Evolutionary conservation across 2,888 invertebrate species (phyloP).

Genomic region (Cheilosia pagana): DNA sequence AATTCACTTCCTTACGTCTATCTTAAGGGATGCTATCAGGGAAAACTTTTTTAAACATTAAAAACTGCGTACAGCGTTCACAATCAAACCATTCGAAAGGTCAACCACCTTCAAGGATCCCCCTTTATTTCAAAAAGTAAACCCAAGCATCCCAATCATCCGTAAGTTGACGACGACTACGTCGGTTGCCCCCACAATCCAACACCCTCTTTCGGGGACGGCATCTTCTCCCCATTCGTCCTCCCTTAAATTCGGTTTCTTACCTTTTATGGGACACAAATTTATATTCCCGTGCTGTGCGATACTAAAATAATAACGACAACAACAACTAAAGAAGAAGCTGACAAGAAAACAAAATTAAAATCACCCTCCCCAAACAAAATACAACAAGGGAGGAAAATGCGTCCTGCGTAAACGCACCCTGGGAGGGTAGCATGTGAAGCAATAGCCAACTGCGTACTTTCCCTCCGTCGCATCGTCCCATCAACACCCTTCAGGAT

Average conservation of each 20-base stretch:
- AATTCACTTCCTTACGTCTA: neutral
- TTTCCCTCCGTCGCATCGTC: slow-evolving; percentile 9
- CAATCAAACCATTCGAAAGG: slow-evolving; percentile 25
- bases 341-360: slow-evolving; percentile 33
- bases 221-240: slow-evolving; percentile 38
- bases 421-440: slow-evolving; percentile 56
- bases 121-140: slow-evolving; percentile 26
- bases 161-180: neutral
- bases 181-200: slow-evolving; percentile 4
- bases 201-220: slow-evolving; percentile 9
- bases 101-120: slow-evolving; percentile 62
- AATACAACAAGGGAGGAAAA: slow-evolving; percentile 51
- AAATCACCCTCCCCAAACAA: slow-evolving; percentile 59
- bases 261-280: slow-evolving; percentile 64
- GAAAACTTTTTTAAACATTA: neutral
- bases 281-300: slow-evolving; percentile 14
- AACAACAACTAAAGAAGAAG: slow-evolving; percentile 7
- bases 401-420: slow-evolving; percentile 74
- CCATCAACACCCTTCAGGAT: slow-evolving; percentile 37
- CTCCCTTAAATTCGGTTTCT: slow-evolving; percentile 49
- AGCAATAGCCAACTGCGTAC: slow-evolving; percentile 39
- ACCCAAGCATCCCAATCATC: slow-evolving; percentile 28
- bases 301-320: slow-evolving; percentile 45
- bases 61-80: slow-evolving; percentile 2
- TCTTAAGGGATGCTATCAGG: slow-evolving; percentile 25